Evolutionary conservation across 2,888 invertebrate species (phyloP), one percentile per base, ranked within the genome.

Genomic region (Germaria angustata): DNA sequence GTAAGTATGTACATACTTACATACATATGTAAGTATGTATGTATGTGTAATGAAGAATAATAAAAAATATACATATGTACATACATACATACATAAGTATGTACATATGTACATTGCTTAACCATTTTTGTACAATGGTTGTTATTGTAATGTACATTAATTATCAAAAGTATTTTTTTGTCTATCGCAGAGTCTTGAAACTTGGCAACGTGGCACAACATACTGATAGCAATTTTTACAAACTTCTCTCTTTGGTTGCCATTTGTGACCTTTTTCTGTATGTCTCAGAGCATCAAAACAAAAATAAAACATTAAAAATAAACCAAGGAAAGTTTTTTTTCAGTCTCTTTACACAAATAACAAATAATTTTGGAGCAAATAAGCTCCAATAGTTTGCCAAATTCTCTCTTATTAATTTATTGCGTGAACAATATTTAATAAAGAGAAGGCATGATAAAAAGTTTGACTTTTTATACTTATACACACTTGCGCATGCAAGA

Each of bases 231-330:
- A 71, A 51, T 66, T 75, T 75, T 71, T 75, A 71, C 65, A 77
- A 77, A 66, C 55, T 68, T 68, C 80, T 80, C 75, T 80, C 75
- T 36, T 55, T 15, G 20, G 36, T 53, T 75, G 75, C 46, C 69
- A 49, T 69, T 69, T 80, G 65, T 71, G 80, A 80, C 80, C 80
- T 76, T 80, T 80, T 80, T 69, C 20, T 65, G 55, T 73, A 5
- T 72, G 9, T 63, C 36, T 46, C 22, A 73, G 22, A 76, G 69
- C 65, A 69, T 15, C 55, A 69, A 75, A 39, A 49, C 39, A n/a
- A 78, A 69, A 44, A 8, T n/a, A 63, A 36, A 49, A 59, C 53
- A 24, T 22, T 22, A 34, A 34, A 72, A 65, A 71, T 49, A 65
- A 69, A 61, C 61, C 32, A 72, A 72, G 55, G 28, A 77, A 77